phyloP scores from a whole-genome alignment of 1,140 invertebrate species.

The Rhyacophila brunnea region DNA sequence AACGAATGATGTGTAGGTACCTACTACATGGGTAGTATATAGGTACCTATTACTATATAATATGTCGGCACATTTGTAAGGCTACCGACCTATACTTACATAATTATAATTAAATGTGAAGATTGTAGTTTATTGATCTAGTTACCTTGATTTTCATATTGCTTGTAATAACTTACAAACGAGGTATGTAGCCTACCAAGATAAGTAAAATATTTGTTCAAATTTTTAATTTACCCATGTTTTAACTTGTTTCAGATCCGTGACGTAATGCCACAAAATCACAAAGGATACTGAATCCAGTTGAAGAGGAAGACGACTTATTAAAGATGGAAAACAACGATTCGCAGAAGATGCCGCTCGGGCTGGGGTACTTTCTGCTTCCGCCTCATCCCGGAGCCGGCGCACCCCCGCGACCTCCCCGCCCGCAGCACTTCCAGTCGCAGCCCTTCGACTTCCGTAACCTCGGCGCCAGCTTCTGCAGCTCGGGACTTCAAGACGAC shows the following conservation, averaged over 20 bases:
- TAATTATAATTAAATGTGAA: too few relatives aligned
- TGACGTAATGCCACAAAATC: neutral
- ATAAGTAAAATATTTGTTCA: neutral
- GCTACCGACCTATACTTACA: too few relatives aligned
- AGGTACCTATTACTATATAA: too few relatives aligned
- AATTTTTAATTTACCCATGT: neutral
- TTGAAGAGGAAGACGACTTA: too few relatives aligned
- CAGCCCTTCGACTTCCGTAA: conserved; percentile 55
- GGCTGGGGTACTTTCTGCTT: conserved; percentile 54
- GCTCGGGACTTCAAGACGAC: conserved; percentile 33
- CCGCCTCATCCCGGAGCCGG: conserved; percentile 40
- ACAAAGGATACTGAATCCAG: neutral
- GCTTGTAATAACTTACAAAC: too few relatives aligned
- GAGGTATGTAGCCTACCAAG: neutral
- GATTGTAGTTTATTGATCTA: too few relatives aligned
- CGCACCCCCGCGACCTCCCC: conserved; percentile 10
- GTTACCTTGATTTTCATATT: too few relatives aligned
- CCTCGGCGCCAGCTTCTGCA: conserved; percentile 53
- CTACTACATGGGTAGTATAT: too few relatives aligned
- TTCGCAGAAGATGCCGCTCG: conserved; percentile 41
- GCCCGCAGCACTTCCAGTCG: conserved; percentile 33
- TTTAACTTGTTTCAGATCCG: neutral
- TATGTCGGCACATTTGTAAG: too few relatives aligned
- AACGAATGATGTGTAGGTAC: too few relatives aligned
- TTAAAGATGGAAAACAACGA: conserved; percentile 32